A percentile compares a stretch with the other conserved stretches of the same genome.
Conservation (phyloP, 2,797 vertebrate genomes). For the Sebastes vulpes region DNA sequence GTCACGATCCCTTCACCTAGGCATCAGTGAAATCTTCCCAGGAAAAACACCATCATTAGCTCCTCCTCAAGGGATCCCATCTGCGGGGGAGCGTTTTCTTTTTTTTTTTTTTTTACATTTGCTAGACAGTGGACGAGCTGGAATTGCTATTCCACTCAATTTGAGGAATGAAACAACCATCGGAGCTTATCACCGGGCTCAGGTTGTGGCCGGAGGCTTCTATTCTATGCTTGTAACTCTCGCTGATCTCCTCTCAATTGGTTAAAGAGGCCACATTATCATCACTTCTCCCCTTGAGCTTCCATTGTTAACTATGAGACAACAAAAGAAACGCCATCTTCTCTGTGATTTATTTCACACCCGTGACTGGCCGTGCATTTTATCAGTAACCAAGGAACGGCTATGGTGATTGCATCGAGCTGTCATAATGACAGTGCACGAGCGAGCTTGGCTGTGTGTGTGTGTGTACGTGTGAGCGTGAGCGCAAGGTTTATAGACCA, state of each 20-base stretch:
- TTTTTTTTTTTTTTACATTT: constrained; percentile 22
- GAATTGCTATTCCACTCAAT: constrained; percentile 54
- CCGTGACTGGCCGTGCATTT: constrained; percentile 37
- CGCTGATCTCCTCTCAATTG: constrained; percentile 38
- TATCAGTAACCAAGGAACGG: constrained; percentile 36
- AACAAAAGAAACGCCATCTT: constrained; percentile 40
- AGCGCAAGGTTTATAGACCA: constrained; percentile 61
- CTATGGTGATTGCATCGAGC: constrained; percentile 25
- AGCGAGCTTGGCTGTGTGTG: constrained; percentile 23
- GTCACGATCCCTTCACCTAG: constrained; percentile 57
- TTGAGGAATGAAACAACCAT: constrained; percentile 42
- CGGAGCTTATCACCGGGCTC: constrained; percentile 29
- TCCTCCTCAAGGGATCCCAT: constrained; percentile 32
- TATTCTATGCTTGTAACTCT: constrained; percentile 9
- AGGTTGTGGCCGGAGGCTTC: constrained; percentile 22
- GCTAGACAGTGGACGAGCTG: constrained; percentile 17
- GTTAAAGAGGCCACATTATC: constrained; percentile 45
- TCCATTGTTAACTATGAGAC: background rate
- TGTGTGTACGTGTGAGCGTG: constrained; percentile 5
- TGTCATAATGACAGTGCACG: constrained; percentile 45
- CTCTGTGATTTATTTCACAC: constrained; percentile 45
- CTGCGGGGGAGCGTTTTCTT: background rate
- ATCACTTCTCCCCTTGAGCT: background rate
- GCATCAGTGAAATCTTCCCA: constrained; percentile 48
- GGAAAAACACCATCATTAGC: constrained; percentile 57